Evolutionary conservation across 2,888 invertebrate species (phyloP), one percentile per base, ranked within the genome.

Genomic region (Galerucella calmariensis): DNA sequence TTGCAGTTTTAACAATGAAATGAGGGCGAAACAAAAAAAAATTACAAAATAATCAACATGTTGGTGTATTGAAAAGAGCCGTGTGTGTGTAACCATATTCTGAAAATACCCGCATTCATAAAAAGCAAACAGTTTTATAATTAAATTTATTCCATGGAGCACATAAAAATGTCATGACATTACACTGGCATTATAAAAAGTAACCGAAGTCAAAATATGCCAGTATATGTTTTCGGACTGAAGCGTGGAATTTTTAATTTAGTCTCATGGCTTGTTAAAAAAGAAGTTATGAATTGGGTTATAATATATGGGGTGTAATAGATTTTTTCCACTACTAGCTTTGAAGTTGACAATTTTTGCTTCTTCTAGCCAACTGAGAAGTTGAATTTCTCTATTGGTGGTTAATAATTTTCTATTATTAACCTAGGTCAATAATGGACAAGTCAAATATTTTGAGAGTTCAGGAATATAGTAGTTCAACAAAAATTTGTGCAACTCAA

Each of bases 121-220:
- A 77, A 77, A 80, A 79, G 80, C 79, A 74, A 77, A 78, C 78
- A 76, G 78, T 76, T 79, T 79, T 78, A 80, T 81, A 81, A 81
- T 82, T 79, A 81, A 82, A 81, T 81, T 81, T 77, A 79, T 81
- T 79, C 77, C 73, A 67, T 75, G 74, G 77, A 79, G 78, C 79
- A 78, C 78, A 79, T 81, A 81, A 82, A 82, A 82, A 82, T 81
- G 82, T 80, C 82, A 79, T 81, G 81, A 81, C 81, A 81, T 82
- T 82, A 82, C 78, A 70, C 69, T 80, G 80, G 78, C 81, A 81
- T 82, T 81, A 79, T 74, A 69, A 67, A 72, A 62, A 59, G 48
- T 53, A 65, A 67, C 62, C 56, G 16, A 59, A 72, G 77, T 74
- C 73, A 75, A 74, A 75, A 75, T 77, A 68, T 76, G 69, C 56